Conservation (phyloP, 2,888 invertebrate genomes). For the Lordiphosa andalusiaca region DNA sequence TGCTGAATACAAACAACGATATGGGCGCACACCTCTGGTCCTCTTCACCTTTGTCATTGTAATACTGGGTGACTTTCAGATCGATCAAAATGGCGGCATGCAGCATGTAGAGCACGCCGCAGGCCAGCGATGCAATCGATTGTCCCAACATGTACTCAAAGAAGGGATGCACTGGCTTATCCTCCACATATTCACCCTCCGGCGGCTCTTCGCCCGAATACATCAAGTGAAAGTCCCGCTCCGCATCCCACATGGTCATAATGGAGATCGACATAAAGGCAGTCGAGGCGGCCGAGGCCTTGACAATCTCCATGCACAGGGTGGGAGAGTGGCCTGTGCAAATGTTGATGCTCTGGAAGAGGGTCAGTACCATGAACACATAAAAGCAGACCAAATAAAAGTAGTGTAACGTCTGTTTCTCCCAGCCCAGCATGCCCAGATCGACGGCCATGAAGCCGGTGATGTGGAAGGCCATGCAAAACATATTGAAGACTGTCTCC, state of each 20-base stretch:
- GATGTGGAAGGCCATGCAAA: conserved; percentile 40
- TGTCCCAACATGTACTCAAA: conserved; percentile 20
- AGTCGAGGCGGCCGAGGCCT: conserved; percentile 10
- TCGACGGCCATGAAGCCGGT: conserved; percentile 26
- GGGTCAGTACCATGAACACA: conserved; percentile 34
- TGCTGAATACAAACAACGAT: conserved; percentile 27
- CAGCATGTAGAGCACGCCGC: conserved; percentile 42
- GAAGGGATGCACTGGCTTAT: conserved; percentile 22
- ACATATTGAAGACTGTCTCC: conserved; percentile 37
- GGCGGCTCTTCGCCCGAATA: neutral
- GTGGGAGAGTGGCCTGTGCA: conserved; percentile 33
- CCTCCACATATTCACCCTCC: conserved; percentile 4
- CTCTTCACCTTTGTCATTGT: neutral
- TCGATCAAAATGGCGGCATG: conserved; percentile 40
- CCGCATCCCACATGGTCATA: conserved; percentile 42
- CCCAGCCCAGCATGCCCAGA: neutral
- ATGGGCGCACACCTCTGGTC: conserved; percentile 18
- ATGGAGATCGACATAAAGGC: conserved; percentile 31
- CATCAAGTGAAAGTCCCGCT: conserved; percentile 33
- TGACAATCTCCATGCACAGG: conserved; percentile 24
- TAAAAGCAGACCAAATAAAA: conserved; percentile 30
- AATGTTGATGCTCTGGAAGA: conserved; percentile 42
- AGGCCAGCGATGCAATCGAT: conserved; percentile 31
- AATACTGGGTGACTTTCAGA: conserved; percentile 21
- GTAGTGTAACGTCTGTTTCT: conserved; percentile 11